These are phyloP conservation scores for Branchellion lobata DNA, from an alignment of 2,888 invertebrate genomes.

Conservation along the genomic window DNA sequence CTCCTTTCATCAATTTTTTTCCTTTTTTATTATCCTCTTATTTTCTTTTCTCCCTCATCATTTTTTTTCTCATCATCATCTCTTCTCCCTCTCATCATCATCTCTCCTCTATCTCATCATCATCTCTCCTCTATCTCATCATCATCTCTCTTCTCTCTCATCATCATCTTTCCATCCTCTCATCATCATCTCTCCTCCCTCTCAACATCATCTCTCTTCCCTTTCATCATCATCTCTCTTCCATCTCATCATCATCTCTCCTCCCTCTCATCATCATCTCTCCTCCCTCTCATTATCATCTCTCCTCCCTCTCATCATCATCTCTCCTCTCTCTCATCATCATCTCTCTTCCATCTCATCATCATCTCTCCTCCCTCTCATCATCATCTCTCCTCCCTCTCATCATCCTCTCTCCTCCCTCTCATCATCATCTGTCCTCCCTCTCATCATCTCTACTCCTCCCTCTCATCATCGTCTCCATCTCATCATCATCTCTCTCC, in stretches of 20 bases:
- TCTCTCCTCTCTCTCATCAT: neutral
- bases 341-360: neutral
- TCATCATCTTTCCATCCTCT: too few species aligned
- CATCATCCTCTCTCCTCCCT: neutral
- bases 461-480: neutral
- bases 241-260: neutral
- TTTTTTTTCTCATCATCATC: neutral
- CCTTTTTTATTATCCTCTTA: too few species aligned
- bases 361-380: neutral
- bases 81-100: neutral
- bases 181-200: neutral
- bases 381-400: too few species aligned
- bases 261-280: too few species aligned
- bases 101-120: neutral
- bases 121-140: neutral
- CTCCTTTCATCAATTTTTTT: too few species aligned
- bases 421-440: neutral
- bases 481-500: too few species aligned
- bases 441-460: neutral
- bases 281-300: neutral
- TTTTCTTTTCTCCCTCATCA: neutral
- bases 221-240: neutral
- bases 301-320: neutral
- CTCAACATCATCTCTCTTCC: neutral
- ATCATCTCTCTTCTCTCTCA: neutral